Percentiles rank a stretch among this genome's conserved stretches.
These are phyloP conservation scores for Ara ararauna DNA, from an alignment of 2,797 vertebrate species.

Conservation along the genomic window DNA sequence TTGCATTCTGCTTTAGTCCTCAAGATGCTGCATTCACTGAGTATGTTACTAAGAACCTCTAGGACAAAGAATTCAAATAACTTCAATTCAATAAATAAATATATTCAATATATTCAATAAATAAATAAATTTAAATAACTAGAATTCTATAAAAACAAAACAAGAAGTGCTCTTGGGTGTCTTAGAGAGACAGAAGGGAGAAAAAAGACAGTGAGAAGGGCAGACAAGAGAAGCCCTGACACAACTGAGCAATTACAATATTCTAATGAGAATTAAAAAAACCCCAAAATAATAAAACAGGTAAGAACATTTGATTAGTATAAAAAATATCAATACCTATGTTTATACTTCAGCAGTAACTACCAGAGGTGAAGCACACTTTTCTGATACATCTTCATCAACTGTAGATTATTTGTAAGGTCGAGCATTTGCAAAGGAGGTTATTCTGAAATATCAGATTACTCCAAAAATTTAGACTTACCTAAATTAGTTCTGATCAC, in stretches of 20 bases:
- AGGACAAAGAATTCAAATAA: not conserved
- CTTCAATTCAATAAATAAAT: not conserved
- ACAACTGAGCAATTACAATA: not conserved
- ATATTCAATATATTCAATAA: no score
- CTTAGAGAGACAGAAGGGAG: not conserved
- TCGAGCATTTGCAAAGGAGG: not conserved
- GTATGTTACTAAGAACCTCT: not conserved
- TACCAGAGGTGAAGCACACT: not conserved
- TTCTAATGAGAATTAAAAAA: not conserved
- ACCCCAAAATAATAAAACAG: not conserved
- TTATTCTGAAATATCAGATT: constrained; percentile 11
- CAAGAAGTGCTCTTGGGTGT: not conserved
- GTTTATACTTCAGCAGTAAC: not conserved
- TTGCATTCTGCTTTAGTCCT: not conserved
- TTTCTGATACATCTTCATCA: not conserved
- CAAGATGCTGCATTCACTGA: not conserved
- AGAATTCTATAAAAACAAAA: not conserved
- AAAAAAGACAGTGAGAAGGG: not conserved
- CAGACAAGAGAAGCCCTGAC: not conserved
- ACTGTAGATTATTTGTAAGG: not conserved
- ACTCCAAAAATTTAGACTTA: constrained; percentile 20
- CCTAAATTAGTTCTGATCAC: constrained; percentile 55
- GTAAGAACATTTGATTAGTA: not conserved
- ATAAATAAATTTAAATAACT: not conserved
- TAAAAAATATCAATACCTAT: not conserved